A percentile compares a stretch with the other conserved stretches of the same genome.
These are phyloP conservation scores for Mesembrinibis cayennensis DNA, from an alignment of 2,113 vertebrate genomes.

Conservation along the genomic window DNA sequence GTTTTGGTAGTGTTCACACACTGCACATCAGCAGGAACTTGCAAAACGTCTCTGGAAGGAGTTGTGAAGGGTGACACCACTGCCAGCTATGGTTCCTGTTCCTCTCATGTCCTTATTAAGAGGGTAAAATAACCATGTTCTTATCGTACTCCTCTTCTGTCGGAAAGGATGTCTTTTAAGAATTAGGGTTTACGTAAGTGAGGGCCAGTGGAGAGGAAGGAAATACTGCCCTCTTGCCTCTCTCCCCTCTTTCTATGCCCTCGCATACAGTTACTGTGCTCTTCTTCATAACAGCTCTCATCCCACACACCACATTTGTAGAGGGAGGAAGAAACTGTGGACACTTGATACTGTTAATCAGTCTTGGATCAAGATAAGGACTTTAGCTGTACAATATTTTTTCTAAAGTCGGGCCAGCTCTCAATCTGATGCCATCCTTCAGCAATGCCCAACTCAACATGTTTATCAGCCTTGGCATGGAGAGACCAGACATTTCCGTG, in stretches of 20 bases:
- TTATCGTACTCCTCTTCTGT: neutral
- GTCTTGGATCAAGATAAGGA: neutral
- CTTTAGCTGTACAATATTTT: neutral
- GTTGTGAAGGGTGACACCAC: fast-evolving
- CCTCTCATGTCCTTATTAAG: neutral
- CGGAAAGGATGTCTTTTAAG: neutral
- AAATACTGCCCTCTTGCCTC: neutral
- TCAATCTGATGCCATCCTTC: neutral
- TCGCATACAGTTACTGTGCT: neutral
- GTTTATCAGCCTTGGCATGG: neutral
- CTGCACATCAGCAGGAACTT: neutral
- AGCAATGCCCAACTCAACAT: neutral
- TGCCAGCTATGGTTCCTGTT: neutral
- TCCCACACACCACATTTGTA: neutral
- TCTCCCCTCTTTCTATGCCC: neutral
- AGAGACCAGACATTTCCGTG: neutral
- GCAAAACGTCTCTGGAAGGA: neutral
- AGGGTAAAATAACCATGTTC: neutral
- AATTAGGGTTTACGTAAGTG: neutral
- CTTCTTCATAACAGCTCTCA: neutral
- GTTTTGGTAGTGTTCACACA: neutral
- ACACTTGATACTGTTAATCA: neutral
- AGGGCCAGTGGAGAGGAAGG: neutral
- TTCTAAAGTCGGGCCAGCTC: neutral
- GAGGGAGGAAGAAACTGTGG: neutral